Conservation (phyloP, 2,113 vertebrate species). For the Myotis brandtii region DNA sequence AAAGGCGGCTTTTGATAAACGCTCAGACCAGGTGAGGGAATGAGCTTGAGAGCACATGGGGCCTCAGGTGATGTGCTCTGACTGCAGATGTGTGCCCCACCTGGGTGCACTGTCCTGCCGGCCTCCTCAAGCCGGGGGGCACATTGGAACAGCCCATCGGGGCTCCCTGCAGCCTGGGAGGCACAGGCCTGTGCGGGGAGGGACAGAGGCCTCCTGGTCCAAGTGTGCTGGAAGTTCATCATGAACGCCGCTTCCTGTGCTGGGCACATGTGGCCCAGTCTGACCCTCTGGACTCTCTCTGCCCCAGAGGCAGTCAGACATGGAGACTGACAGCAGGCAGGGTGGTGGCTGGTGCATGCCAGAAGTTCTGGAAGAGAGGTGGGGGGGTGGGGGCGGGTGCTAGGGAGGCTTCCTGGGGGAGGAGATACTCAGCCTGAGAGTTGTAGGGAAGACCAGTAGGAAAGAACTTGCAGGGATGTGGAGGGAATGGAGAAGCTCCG, state of each 20-base stretch:
- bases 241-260: not conserved
- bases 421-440: not conserved
- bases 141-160: not conserved
- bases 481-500: not conserved
- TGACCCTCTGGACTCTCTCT: not conserved
- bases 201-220: not conserved
- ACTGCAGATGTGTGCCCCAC: no score
- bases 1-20: not conserved
- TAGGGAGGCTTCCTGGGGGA: not conserved
- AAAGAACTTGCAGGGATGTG: not conserved
- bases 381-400: rapidly evolving
- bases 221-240: not conserved
- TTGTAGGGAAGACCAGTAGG: not conserved
- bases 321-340: rapidly evolving
- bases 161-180: not conserved
- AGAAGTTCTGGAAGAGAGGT: not conserved
- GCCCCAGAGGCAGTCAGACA: not conserved
- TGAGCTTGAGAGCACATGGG: not conserved
- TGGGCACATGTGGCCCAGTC: not conserved
- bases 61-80: not conserved
- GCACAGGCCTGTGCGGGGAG: no score
- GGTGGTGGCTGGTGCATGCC: not conserved
- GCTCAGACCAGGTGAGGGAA: not conserved
- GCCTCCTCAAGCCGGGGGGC: not conserved
- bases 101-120: not conserved